phyloP scores from a whole-genome alignment of 2,113 vertebrate genomes.

The Shinisaurus crocodilurus region DNA sequence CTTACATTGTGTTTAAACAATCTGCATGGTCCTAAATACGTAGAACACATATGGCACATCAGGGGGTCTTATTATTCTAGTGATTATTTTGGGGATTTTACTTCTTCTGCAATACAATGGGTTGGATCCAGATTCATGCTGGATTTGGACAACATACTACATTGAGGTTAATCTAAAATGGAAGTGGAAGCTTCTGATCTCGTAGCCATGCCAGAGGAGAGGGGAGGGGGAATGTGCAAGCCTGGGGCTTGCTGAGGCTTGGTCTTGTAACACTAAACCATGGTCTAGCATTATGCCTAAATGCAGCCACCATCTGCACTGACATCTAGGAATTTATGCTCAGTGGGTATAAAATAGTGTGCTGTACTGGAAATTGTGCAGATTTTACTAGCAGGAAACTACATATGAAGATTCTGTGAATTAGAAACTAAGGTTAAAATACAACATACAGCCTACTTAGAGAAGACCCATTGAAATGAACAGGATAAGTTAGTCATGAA shows the following conservation, averaged over 20 bases:
- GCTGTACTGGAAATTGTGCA: background rate
- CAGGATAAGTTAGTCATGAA: too few relatives aligned
- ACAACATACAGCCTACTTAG: too few relatives aligned
- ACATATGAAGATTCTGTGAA: background rate
- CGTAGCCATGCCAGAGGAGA: background rate
- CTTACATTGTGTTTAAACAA: background rate
- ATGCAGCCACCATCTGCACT: background rate
- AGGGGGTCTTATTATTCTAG: background rate
- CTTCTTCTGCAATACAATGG: too few relatives aligned
- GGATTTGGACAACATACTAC: too few relatives aligned
- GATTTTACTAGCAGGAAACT: background rate
- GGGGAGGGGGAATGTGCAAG: background rate
- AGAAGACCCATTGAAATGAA: too few relatives aligned
- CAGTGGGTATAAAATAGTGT: too few relatives aligned
- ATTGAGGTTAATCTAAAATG: background rate
- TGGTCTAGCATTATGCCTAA: background rate
- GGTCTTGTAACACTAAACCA: background rate
- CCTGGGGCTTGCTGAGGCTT: background rate
- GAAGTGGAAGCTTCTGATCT: background rate
- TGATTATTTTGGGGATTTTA: background rate
- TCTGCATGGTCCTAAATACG: background rate
- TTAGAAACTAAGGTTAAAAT: background rate
- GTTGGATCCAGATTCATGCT: too few relatives aligned
- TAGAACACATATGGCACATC: background rate
- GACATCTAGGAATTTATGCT: background rate